A percentile compares a stretch with the other conserved stretches of the same genome.
Evolutionary conservation across 2,113 vertebrate species (phyloP).

Genomic region (Poecilia latipinna): DNA sequence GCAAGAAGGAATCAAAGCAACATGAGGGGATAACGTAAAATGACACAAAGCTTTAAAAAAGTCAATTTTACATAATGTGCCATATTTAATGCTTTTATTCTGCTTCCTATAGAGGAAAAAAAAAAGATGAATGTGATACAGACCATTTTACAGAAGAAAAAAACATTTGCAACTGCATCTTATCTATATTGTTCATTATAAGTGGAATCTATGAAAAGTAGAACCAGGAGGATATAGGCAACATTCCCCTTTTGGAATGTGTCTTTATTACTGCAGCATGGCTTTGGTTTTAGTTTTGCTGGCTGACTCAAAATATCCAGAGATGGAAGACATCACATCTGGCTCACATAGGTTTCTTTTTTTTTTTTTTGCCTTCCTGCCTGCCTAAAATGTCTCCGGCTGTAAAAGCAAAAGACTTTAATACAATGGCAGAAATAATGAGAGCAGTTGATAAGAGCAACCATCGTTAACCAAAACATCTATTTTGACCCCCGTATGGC

Average conservation of each 20-base stretch:
- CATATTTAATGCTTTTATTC: background rate
- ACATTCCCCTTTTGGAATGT: constrained; percentile 63
- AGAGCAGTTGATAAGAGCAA: background rate
- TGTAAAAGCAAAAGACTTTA: background rate
- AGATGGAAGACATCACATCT: constrained; percentile 58
- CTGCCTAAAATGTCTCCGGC: constrained; percentile 22
- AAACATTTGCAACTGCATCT: constrained; percentile 24
- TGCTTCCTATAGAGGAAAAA: constrained; percentile 6
- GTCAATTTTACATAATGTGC: no score
- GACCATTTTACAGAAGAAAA: constrained; percentile 10
- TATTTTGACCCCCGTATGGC: background rate
- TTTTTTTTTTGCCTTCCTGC: constrained; percentile 19
- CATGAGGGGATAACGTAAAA: no score
- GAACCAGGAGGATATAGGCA: constrained; percentile 37
- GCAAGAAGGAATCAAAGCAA: no score
- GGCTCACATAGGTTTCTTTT: constrained; percentile 56
- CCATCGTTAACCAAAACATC: background rate
- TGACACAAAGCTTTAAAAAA: no score
- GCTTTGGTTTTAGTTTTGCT: constrained; percentile 54
- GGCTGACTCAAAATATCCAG: constrained; percentile 56
- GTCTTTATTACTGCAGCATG: constrained; percentile 69
- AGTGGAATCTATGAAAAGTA: constrained; percentile 34
- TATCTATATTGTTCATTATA: constrained; percentile 38
- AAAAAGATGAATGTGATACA: background rate
- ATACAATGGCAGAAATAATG: background rate